A percentile compares a stretch with the other conserved stretches of the same genome.
These are phyloP conservation scores for Campylorhamphus procurvoides DNA, from an alignment of 2,113 vertebrate species.

Conservation along the genomic window DNA sequence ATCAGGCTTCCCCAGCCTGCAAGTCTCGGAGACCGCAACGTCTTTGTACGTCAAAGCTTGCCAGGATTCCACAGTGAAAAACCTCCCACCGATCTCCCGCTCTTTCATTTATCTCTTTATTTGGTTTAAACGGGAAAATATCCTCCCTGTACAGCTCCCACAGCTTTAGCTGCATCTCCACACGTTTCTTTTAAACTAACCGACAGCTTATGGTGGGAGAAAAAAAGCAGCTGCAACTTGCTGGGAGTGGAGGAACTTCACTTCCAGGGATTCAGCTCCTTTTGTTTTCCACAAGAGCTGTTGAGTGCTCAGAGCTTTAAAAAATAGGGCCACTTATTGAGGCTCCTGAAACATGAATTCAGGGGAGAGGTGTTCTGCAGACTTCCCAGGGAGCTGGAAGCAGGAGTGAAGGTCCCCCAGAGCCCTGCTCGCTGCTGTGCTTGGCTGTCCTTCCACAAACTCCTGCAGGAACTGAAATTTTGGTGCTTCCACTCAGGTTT, in stretches of 20 bases:
- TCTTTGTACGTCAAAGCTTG: background rate
- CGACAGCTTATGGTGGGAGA: background rate
- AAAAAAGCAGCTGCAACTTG: conserved; percentile 30
- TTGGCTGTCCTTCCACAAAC: background rate
- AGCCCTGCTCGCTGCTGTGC: background rate
- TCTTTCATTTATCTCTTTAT: background rate
- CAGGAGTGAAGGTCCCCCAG: background rate
- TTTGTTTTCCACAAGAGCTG: conserved; percentile 38
- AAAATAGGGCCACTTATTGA: background rate
- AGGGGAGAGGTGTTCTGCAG: background rate
- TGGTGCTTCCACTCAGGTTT: background rate
- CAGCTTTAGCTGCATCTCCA: background rate
- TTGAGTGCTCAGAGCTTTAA: background rate
- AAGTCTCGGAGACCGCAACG: background rate
- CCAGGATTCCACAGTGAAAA: background rate
- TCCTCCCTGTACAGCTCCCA: background rate
- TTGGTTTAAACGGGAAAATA: background rate
- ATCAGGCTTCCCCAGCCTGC: conserved; percentile 33
- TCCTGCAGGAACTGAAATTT: background rate
- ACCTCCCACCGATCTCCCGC: background rate
- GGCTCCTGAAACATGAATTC: background rate
- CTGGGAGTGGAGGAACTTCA: background rate
- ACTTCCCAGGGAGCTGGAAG: background rate
- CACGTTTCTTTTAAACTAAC: background rate
- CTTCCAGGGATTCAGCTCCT: background rate